phyloP scores from a whole-genome alignment of 2,113 vertebrate species.

The Ivindomyrus marchei region DNA sequence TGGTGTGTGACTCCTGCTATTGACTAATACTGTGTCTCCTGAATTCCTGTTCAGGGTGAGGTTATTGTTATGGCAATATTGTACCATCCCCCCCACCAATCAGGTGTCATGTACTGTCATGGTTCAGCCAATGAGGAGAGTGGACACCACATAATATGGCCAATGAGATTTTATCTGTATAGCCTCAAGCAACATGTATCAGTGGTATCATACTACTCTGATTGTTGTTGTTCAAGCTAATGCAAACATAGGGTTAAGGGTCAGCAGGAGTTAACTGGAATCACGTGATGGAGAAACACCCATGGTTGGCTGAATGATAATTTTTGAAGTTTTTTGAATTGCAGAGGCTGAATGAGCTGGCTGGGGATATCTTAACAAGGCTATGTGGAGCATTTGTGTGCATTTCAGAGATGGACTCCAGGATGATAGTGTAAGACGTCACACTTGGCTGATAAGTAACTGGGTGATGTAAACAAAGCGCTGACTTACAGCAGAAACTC shows the following conservation, averaged over 20 bases:
- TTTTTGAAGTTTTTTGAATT: not conserved
- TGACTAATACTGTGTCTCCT: not conserved
- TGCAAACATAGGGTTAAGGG: not conserved
- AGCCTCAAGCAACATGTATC: not conserved
- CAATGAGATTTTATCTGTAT: not conserved
- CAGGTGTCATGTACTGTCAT: not conserved
- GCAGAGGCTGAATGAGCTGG: not conserved
- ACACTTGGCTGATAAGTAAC: not conserved
- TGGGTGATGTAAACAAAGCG: not conserved
- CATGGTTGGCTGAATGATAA: not conserved
- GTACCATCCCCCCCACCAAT: not conserved
- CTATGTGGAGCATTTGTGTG: not conserved
- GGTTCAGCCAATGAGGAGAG: not conserved
- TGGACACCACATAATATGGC: not conserved
- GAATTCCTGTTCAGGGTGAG: not conserved
- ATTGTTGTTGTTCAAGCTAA: not conserved
- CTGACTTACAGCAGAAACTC: not conserved
- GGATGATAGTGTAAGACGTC: not conserved
- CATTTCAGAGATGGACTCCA: not conserved
- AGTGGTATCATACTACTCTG: not conserved
- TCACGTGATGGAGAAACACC: not conserved
- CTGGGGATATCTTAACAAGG: not conserved
- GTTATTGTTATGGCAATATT: not conserved
- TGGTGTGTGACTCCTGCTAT: not conserved
- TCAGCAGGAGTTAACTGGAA: not conserved